These are phyloP conservation scores for Trachymyrmex septentrionalis DNA, from an alignment of 1,140 invertebrate species.

Conservation along the genomic window DNA sequence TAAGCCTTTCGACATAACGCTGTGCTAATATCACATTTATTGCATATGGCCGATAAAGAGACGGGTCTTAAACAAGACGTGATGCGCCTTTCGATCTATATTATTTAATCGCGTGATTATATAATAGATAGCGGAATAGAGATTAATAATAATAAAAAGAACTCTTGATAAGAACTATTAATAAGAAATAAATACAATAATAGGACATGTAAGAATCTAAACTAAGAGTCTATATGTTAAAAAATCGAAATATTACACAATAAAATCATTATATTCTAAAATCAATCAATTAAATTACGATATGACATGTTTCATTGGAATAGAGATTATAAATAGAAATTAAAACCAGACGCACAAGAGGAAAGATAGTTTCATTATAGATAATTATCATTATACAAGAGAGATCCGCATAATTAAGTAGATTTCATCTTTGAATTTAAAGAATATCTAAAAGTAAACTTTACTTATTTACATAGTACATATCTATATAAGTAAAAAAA, in stretches of 20 bases:
- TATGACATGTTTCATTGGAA: not conserved
- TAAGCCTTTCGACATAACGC: constrained; percentile 71
- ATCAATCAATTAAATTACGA: too few relatives aligned
- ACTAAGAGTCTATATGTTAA: too few relatives aligned
- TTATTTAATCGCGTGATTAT: not conserved
- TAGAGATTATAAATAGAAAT: not conserved
- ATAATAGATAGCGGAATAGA: not conserved
- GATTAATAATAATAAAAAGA: too few relatives aligned
- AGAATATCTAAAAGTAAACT: too few relatives aligned
- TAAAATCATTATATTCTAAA: too few relatives aligned
- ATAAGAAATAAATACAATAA: too few relatives aligned
- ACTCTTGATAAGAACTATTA: too few relatives aligned
- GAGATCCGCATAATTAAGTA: not conserved
- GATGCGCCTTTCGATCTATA: not conserved
- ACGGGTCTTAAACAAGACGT: not conserved
- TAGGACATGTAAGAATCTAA: too few relatives aligned
- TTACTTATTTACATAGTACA: too few relatives aligned
- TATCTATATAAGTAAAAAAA: too few relatives aligned
- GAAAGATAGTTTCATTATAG: not conserved
- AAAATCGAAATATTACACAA: too few relatives aligned
- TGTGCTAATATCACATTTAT: constrained; percentile 38
- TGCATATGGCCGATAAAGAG: constrained; percentile 5
- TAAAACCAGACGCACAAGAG: not conserved
- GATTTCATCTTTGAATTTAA: too few relatives aligned
- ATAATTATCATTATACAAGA: not conserved